phyloP scores from a whole-genome alignment of 1,140 invertebrate genomes.

The Caenorhabditis remanei region DNA sequence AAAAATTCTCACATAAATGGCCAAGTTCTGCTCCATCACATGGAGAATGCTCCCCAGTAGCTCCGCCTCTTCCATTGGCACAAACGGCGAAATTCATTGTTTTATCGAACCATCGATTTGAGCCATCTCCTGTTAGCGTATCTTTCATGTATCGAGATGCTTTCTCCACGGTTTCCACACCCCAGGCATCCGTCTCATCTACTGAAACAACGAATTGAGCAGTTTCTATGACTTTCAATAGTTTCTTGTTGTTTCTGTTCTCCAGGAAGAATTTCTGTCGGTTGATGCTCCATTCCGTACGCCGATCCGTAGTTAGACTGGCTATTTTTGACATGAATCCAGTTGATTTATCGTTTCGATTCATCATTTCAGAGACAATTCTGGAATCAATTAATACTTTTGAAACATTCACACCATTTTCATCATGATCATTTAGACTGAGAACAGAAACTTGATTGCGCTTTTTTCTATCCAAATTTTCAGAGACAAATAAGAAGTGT shows the following conservation, averaged over 20 bases:
- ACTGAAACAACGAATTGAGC: conserved; percentile 66
- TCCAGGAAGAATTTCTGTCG: conserved; percentile 70
- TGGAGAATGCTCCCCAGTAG: conserved; percentile 90
- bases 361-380: conserved; percentile 67
- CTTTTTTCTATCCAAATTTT: no score
- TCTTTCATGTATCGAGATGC: conserved; percentile 61
- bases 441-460: no score
- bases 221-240: conserved; percentile 67
- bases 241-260: conserved; percentile 64
- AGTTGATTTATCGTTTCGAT: conserved; percentile 64
- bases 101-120: conserved; percentile 95
- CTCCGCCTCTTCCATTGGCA: conserved; percentile 96
- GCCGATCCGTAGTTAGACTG: conserved; percentile 68
- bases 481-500: no score
- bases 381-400: conserved; percentile 56
- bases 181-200: conserved; percentile 58
- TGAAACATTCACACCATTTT: no score
- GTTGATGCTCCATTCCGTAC: conserved; percentile 68
- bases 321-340: conserved; percentile 64
- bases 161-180: conserved; percentile 47
- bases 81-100: conserved; percentile 94
- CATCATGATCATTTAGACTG: neutral
- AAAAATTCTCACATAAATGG: conserved; percentile 71
- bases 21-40: conserved; percentile 64
- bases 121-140: conserved; percentile 91